Evolutionary conservation across 1,140 invertebrate genomes (phyloP), one percentile per base, ranked within the genome.

Genomic region (Oryctes rhinoceros): DNA sequence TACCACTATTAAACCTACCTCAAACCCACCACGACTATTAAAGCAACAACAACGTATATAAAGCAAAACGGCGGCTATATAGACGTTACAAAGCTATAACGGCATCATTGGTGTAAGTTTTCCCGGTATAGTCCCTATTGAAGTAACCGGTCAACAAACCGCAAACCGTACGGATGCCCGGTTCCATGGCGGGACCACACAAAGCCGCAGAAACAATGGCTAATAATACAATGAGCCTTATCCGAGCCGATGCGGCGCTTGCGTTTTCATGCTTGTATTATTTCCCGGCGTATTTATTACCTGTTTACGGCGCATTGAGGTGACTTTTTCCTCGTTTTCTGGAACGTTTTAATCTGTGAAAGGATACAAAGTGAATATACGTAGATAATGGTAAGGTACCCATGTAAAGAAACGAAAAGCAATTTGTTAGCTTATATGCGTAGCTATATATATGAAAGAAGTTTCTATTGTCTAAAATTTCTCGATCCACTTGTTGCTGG

Each of bases 141-240:
- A 59, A 59, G 18, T 59, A 59, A 59, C 53, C 53, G 53, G 53
- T 59, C 53, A 18, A 59, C 53, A 18, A 59, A 59, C 53, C 53
- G 53, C 53, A n/a, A 59, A 59, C 53, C 5, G 13, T 59, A 18
- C 53, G 15, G 53, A 53, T 53, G 49, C 49, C 11, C 49, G 49
- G 49, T 13, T 53, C 49, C 10, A 13, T 53, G n/a, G 11, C 49
- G 3, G 49, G 4, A 53, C 15, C 18, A 18, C 53, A 59, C 53
- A 59, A 59, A 59, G 53, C 53, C 53, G 53, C 13, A 59, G 53
- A 59, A 59, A 59, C 53, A 59, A 59, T 59, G n/a, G 53, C 53
- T 59, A 59, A 59, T 59, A 59, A 59, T 59, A 59, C 53, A 59
- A 59, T 59, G 53, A 18, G 53, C 18, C 53, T 18, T 30, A 30